Conservation (phyloP, 2,888 invertebrate species). For the Chaetogeoica ovagalla region DNA sequence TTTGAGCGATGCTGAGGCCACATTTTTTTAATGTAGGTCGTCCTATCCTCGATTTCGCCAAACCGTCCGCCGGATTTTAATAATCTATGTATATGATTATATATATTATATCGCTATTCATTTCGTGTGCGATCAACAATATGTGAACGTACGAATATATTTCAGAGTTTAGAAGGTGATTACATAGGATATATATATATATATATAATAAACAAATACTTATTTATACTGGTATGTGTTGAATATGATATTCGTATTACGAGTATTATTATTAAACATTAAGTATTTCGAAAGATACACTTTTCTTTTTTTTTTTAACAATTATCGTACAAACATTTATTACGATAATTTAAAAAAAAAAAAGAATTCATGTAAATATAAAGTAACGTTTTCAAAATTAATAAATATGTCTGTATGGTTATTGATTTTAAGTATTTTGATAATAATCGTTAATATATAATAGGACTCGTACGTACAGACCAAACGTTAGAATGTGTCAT, state of each 20-base stretch:
- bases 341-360: too few relatives aligned
- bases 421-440: background rate
- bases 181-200: background rate
- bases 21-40: slow-evolving; percentile 51
- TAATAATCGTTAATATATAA: background rate
- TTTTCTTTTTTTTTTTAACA: too few relatives aligned
- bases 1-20: slow-evolving; percentile 47
- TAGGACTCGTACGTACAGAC: background rate
- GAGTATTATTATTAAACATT: background rate
- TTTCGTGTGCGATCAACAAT: slow-evolving; percentile 16
- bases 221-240: background rate
- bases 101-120: background rate
- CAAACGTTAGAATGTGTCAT: background rate
- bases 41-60: slow-evolving; percentile 48
- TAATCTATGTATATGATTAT: slow-evolving; percentile 15
- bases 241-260: background rate
- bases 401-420: too few relatives aligned
- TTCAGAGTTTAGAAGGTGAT: background rate
- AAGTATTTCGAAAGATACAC: too few relatives aligned
- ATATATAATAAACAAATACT: background rate
- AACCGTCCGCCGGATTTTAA: slow-evolving; percentile 25
- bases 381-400: too few relatives aligned
- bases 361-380: too few relatives aligned
- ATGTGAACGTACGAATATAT: background rate
- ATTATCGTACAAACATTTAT: background rate